Conservation (phyloP, 2,797 vertebrate genomes). For the Gambusia yucatana region DNA sequence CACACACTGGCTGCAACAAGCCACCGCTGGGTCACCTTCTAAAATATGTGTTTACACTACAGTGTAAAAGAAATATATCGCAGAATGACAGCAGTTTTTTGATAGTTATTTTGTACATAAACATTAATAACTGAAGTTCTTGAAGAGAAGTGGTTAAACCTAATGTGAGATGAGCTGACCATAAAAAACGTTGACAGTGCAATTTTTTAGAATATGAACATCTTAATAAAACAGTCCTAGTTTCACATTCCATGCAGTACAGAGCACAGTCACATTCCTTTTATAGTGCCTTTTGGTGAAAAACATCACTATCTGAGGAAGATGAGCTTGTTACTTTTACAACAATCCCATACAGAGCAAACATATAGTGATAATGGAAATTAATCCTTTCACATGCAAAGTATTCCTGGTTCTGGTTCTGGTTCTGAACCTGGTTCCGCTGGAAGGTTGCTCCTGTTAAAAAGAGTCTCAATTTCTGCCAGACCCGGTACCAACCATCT, state of each 20-base stretch:
- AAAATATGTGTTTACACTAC: constrained; percentile 60
- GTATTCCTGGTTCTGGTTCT: background rate
- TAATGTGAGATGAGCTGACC: background rate
- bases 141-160: background rate
- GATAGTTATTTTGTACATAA: background rate
- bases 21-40: constrained; percentile 38
- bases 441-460: too few relatives aligned
- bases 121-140: background rate
- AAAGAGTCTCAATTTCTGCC: too few relatives aligned
- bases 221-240: too few relatives aligned
- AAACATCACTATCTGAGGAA: background rate
- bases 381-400: background rate
- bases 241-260: background rate
- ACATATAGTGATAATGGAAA: too few relatives aligned
- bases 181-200: too few relatives aligned
- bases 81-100: constrained; percentile 25
- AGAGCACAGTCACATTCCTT: background rate
- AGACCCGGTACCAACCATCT: too few relatives aligned
- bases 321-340: background rate
- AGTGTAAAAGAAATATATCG: constrained; percentile 45
- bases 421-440: background rate
- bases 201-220: too few relatives aligned
- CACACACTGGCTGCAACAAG: constrained; percentile 34
- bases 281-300: background rate
- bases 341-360: too few relatives aligned